Evolutionary conservation across 2,797 vertebrate genomes (phyloP).

Genomic region (Luscinia luscinia): DNA sequence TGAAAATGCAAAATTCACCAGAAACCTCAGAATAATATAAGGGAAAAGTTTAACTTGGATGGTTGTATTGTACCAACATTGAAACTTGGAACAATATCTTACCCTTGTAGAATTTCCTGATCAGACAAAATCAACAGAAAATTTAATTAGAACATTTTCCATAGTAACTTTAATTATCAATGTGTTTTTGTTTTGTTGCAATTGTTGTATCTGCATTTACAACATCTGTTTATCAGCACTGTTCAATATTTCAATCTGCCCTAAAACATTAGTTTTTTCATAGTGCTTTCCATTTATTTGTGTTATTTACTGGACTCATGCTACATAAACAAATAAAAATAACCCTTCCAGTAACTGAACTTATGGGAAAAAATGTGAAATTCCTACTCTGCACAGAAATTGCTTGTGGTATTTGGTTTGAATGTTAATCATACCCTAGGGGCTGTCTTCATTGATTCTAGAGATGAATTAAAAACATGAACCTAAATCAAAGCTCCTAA

Average conservation of each 20-base stretch:
- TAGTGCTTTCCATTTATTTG: neutral
- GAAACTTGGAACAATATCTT: neutral
- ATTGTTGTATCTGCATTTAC: neutral
- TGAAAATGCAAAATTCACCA: neutral
- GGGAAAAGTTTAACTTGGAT: neutral
- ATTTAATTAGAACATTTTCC: neutral
- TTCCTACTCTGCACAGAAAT: neutral
- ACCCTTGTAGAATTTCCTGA: neutral
- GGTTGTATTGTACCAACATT: neutral
- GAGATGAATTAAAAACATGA: neutral
- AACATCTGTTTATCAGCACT: neutral
- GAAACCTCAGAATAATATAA: neutral
- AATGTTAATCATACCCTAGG: neutral
- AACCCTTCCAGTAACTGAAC: neutral
- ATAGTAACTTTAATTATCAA: neutral
- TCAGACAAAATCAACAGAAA: neutral
- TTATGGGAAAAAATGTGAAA: neutral
- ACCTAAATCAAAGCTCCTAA: neutral
- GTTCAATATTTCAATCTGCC: neutral
- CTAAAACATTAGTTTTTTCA: neutral
- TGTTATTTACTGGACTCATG: neutral
- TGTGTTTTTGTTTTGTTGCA: neutral
- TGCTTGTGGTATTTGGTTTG: neutral
- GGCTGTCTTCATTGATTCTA: neutral
- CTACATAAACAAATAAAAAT: neutral